Conservation (phyloP, 2,113 vertebrate genomes). For the Macaca mulatta region DNA sequence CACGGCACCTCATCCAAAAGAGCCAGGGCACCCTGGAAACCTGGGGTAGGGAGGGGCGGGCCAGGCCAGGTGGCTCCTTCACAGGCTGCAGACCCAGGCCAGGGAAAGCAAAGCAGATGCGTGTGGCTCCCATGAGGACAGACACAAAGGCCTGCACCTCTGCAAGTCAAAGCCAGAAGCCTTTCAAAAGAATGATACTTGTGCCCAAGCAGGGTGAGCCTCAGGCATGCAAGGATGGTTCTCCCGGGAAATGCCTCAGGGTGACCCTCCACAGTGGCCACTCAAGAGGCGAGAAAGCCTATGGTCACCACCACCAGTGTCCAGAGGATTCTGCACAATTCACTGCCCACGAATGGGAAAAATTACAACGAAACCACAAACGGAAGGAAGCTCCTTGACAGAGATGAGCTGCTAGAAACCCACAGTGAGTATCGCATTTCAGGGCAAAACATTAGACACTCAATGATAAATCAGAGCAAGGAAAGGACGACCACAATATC, state of each 20-base stretch:
- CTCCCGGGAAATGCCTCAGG: accelerated
- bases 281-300: neutral
- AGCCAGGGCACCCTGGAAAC: neutral
- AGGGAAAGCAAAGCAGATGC: neutral
- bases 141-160: accelerated
- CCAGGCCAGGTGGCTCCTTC: neutral
- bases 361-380: neutral
- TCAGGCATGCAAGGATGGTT: accelerated
- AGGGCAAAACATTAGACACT: neutral
- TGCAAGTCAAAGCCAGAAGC: neutral
- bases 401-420: neutral
- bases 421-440: accelerated
- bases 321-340: neutral
- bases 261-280: accelerated
- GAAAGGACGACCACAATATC: accelerated
- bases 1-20: neutral
- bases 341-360: neutral
- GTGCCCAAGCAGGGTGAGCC: neutral
- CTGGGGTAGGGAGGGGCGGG: neutral
- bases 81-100: neutral
- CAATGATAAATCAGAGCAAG: neutral
- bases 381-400: neutral
- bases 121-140: too few species aligned
- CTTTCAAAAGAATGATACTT: accelerated
- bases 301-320: neutral